Conservation (phyloP, 2,797 vertebrate species). For the Dendrocincla tyrannina region DNA sequence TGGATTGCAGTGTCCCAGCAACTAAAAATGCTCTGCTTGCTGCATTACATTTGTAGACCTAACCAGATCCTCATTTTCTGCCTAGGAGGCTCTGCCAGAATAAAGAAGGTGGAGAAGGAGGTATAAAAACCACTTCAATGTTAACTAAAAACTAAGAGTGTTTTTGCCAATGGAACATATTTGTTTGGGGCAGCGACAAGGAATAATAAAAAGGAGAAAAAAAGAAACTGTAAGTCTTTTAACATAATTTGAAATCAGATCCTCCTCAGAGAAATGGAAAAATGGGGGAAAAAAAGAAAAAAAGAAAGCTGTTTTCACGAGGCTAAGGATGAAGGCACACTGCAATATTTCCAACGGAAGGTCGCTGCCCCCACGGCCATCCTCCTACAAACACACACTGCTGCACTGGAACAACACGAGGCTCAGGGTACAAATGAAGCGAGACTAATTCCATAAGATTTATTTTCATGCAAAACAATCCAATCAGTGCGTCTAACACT, state of each 20-base stretch:
- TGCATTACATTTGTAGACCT: not conserved
- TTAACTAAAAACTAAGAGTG: not conserved
- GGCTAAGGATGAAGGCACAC: not conserved
- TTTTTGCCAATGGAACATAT: conserved; percentile 26
- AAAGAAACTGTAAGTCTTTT: not conserved
- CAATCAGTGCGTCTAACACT: not conserved
- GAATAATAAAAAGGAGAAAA: not conserved
- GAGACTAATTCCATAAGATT: not conserved
- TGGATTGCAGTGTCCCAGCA: not conserved
- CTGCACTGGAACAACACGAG: not conserved
- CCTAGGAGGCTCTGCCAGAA: conserved; percentile 10
- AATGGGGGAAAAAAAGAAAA: too few relatives aligned
- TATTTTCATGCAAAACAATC: not conserved
- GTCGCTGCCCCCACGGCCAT: not conserved
- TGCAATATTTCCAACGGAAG: not conserved
- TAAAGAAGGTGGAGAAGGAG: not conserved
- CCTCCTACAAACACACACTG: not conserved
- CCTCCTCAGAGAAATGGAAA: not conserved
- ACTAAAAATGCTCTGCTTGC: not conserved
- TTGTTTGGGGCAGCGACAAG: not conserved
- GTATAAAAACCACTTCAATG: conserved; percentile 10
- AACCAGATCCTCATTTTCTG: not conserved
- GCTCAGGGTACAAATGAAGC: not conserved
- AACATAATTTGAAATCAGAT: not conserved
- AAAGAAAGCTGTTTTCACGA: not conserved